Evolutionary conservation across 2,113 vertebrate genomes (phyloP).

Genomic region (Atractosteus spatula): DNA sequence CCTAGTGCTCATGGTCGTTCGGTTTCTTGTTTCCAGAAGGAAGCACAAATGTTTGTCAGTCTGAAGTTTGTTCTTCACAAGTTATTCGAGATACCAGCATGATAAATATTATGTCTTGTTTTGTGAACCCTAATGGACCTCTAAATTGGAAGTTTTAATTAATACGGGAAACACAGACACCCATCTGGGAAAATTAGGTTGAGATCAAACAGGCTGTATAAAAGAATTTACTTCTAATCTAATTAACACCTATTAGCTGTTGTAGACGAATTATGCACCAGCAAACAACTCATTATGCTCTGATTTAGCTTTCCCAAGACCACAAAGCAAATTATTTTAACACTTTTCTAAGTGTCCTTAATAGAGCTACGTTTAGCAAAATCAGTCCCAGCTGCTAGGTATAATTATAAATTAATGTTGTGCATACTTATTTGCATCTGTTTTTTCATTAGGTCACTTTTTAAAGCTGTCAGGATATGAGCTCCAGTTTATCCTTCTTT

Average conservation of each 20-base stretch:
- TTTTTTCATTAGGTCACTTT: constrained; percentile 12
- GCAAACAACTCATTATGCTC: constrained; percentile 85
- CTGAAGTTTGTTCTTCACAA: constrained; percentile 4
- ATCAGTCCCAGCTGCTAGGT: constrained; percentile 36
- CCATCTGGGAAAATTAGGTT: constrained; percentile 81
- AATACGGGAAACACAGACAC: constrained; percentile 70
- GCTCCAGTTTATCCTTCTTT: constrained; percentile 11
- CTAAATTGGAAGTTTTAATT: constrained; percentile 78
- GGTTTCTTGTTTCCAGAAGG: constrained; percentile 14
- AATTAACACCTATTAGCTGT: constrained; percentile 92
- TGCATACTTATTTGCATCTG: constrained; percentile 3
- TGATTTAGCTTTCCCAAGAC: constrained; percentile 68
- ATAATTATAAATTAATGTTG: constrained; percentile 20
- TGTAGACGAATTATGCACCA: constrained; percentile 71
- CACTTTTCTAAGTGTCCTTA: constrained; percentile 43
- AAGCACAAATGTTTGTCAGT: not conserved
- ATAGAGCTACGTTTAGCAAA: constrained; percentile 38
- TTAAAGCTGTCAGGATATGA: constrained; percentile 4
- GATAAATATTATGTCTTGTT: constrained; percentile 31
- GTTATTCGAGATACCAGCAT: constrained; percentile 8
- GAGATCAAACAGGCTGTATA: constrained; percentile 76
- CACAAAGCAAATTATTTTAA: constrained; percentile 42
- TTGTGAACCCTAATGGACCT: constrained; percentile 43
- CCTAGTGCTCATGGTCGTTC: not conserved
- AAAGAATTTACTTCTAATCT: constrained; percentile 78